These are phyloP conservation scores for Tiliacea aurago DNA, from an alignment of 2,888 invertebrate species.

Conservation along the genomic window DNA sequence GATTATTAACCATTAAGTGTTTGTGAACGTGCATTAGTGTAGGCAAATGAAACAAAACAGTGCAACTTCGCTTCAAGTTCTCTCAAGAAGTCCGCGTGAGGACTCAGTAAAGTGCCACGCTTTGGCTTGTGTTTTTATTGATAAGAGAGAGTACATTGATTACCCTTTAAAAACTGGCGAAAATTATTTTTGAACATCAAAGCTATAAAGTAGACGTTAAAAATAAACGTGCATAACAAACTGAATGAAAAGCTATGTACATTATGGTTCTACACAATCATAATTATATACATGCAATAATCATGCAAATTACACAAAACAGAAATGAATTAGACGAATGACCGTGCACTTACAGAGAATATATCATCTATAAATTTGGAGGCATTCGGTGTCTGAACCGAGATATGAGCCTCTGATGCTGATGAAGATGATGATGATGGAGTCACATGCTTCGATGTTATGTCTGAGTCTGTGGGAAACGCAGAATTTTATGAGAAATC, in stretches of 20 bases:
- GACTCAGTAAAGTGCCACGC: no score
- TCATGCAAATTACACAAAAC: conserved; percentile 11
- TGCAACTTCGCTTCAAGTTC: no score
- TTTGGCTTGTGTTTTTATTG: no score
- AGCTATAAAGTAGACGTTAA: neutral
- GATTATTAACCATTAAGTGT: no score
- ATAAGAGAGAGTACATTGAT: neutral
- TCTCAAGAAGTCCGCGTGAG: no score
- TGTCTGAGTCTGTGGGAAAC: conserved; percentile 76
- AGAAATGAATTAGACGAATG: conserved; percentile 34
- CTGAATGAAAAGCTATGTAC: neutral
- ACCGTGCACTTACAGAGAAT: conserved; percentile 86
- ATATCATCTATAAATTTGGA: conserved; percentile 86
- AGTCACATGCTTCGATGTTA: conserved; percentile 81
- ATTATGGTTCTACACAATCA: neutral
- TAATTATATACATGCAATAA: neutral
- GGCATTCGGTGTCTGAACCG: conserved; percentile 85
- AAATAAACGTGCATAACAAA: neutral
- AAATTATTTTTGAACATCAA: neutral
- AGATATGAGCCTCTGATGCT: conserved; percentile 81
- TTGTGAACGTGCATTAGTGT: no score
- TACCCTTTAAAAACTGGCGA: neutral
- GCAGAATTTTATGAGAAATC: conserved; percentile 25
- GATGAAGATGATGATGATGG: conserved; percentile 77
- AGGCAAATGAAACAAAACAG: no score